Conservation (phyloP, 2,113 vertebrate genomes). For the Gallinago media region DNA sequence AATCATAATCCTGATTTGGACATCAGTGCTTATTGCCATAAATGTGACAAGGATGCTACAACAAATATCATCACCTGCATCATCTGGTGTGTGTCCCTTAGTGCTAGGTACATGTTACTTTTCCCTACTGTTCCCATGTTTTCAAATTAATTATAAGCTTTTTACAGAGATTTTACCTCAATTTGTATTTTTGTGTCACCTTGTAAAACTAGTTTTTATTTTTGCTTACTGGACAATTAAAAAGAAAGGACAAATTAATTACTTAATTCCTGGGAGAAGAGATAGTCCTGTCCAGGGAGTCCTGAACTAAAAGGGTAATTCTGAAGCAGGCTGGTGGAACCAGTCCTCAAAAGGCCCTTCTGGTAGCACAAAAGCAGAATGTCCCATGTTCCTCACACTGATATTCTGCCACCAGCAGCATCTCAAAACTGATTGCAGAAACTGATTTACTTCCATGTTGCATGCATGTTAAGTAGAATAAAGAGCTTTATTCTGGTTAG, state of each 20-base stretch:
- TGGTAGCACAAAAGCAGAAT: not conserved
- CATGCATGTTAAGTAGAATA: not conserved
- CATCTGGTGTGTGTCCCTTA: not conserved
- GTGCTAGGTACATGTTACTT: not conserved
- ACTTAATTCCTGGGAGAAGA: not conserved
- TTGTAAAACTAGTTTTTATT: not conserved
- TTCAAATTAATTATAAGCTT: not conserved
- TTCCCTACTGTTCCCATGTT: not conserved
- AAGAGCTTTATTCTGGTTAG: not conserved
- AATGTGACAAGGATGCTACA: not conserved
- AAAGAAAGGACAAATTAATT: not conserved
- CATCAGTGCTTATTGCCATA: not conserved
- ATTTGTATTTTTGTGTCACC: not conserved
- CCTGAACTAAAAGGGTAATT: not conserved
- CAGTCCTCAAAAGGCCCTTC: not conserved
- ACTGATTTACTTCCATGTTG: not conserved
- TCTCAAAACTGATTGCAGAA: not conserved
- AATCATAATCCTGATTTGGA: not conserved
- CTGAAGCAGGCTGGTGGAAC: not conserved
- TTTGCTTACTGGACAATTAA: not conserved
- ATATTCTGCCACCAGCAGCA: not conserved
- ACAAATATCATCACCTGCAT: not conserved
- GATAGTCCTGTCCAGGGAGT: not conserved
- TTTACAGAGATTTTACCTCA: not conserved
- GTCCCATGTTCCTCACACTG: not conserved